These are phyloP conservation scores for Parelbella ahira DNA, from an alignment of 2,888 invertebrate genomes.

Conservation along the genomic window DNA sequence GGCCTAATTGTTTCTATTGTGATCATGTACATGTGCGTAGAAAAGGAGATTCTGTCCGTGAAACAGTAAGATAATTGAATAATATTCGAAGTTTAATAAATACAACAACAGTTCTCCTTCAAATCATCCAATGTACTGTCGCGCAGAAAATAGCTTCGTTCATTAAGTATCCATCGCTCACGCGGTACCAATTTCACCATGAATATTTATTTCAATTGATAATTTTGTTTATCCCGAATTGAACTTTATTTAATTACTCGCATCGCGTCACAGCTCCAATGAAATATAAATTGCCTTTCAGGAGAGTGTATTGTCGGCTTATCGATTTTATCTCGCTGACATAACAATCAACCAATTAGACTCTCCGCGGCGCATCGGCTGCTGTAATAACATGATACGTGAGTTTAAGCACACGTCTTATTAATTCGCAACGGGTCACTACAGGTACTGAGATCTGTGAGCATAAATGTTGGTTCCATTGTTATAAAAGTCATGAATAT, in stretches of 20 bases:
- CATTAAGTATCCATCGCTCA: too few relatives aligned
- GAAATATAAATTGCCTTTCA: constrained; percentile 26
- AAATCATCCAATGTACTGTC: too few relatives aligned
- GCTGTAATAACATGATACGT: constrained; percentile 15
- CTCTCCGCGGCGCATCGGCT: constrained; percentile 26
- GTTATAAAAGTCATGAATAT: too few relatives aligned
- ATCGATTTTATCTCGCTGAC: constrained; percentile 48
- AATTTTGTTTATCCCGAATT: constrained; percentile 18
- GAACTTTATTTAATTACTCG: constrained; percentile 22
- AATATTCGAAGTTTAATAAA: too few relatives aligned
- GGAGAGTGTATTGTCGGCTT: constrained; percentile 22
- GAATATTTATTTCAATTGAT: constrained; percentile 3
- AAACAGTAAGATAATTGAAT: too few relatives aligned
- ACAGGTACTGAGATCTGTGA: not conserved
- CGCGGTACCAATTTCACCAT: not conserved
- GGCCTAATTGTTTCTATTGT: too few relatives aligned
- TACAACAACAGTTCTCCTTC: too few relatives aligned
- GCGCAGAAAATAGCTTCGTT: too few relatives aligned
- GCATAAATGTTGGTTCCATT: not conserved
- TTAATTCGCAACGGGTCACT: too few relatives aligned
- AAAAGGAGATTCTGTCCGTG: too few relatives aligned
- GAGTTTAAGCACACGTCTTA: not conserved
- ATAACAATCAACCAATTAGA: constrained; percentile 58
- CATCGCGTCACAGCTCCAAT: constrained; percentile 21
- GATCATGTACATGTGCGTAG: too few relatives aligned